phyloP scores from a whole-genome alignment of 2,113 vertebrate species.

The Oceanodroma tethys region DNA sequence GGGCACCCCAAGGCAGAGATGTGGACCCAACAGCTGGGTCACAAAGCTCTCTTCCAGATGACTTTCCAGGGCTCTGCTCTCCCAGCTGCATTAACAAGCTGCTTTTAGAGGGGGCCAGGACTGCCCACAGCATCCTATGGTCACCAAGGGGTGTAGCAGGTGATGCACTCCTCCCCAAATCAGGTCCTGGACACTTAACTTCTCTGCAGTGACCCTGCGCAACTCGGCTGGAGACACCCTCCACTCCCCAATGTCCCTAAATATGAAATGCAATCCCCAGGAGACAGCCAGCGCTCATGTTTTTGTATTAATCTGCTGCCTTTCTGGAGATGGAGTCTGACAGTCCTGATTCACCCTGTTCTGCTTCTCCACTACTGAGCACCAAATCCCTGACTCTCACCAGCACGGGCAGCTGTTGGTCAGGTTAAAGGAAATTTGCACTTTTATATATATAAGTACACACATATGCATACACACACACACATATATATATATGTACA shows the following conservation, averaged over 20 bases:
- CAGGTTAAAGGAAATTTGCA: neutral
- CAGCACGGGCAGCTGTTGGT: neutral
- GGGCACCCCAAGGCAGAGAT: neutral
- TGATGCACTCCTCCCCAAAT: neutral
- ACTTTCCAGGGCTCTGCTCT: neutral
- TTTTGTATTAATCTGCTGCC: neutral
- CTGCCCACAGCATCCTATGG: neutral
- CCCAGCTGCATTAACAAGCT: neutral
- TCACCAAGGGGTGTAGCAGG: neutral
- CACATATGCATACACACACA: neutral
- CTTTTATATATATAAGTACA: rapidly evolving
- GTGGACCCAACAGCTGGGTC: neutral
- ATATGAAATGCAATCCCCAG: neutral
- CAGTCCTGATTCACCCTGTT: neutral
- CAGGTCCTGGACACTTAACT: neutral
- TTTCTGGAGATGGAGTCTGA: neutral
- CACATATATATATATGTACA: neutral
- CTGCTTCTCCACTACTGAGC: neutral
- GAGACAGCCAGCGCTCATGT: neutral
- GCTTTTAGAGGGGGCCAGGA: neutral
- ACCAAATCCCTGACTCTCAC: neutral
- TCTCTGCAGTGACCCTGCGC: neutral
- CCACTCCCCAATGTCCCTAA: neutral
- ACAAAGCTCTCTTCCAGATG: neutral
- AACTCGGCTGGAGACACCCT: neutral